Base-by-base conservation (phyloP, 2,888 invertebrate species). In the Cecidostiba fungosa region DNA sequence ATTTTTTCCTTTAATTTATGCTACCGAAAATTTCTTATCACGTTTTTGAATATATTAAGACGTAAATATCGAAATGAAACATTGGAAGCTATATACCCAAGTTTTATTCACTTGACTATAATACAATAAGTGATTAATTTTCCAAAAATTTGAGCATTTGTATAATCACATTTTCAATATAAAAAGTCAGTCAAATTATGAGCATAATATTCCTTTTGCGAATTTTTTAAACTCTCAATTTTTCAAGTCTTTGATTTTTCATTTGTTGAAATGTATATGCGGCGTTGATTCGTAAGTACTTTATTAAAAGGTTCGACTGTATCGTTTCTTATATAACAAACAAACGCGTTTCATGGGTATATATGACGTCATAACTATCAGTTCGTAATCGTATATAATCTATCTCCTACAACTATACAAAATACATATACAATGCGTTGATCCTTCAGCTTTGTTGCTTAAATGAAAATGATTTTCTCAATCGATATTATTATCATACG, bases 351-450 rank as follows among this genome's bases (percentile, higher is more conserved):
- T 76, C 36, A 47, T 69, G 62, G 66, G 82, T 76, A 62, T n/a
- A n/a, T n/a, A n/a, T 76, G 74, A 82, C 19, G n/a, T 62, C 23
- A 32, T 76, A 80, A 74, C 50, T 14, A 69, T 54, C 76, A 77
- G 47, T 76, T 69, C 69, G 1, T 76, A 54, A 59, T 66, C 29
- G 73, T 62, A 81, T 62, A 81, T 19, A 66, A 59, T 74, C 36
- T 82, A 43, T 77, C 47, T 62, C 73, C 39, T 70, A 59, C 14
- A 59, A 43, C 72, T 72, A 77, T 72, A 83, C 77, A 83, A 83
- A 83, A 83, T 83, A 72, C 77, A 77, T 78, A 72, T 77, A 69
- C 70, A 77, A 77, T 59, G 77, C 72, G 62, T 50, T 39, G 43
- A 70, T 77, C 26, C 47, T 59, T 23, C 36, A 23, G 29, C 23